Evolutionary conservation across 2,113 vertebrate genomes (phyloP), one percentile per base, ranked within the genome.

Genomic region (Malaclemys terrapin): DNA sequence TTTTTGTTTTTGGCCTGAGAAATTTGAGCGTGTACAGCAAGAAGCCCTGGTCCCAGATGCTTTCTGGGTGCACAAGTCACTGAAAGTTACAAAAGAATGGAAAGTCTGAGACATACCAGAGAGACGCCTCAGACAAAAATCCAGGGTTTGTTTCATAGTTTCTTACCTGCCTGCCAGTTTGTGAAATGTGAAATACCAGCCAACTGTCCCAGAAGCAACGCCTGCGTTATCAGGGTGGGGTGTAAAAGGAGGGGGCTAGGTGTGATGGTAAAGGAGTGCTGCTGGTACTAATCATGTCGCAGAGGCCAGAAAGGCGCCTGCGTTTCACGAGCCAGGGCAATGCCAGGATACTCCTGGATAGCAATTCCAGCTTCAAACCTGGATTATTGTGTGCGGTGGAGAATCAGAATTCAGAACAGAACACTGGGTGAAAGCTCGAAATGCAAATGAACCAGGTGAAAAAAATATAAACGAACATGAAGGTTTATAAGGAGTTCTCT

Each of bases 21-120:
- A 50, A 50, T 16, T 16, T 50, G 50, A 50, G 50, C 13, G 50
- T 14, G 45, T 47, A 47, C 45, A 47, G 45, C 45, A 47, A 47
- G 45, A 42, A 20, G 81, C 81, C 8, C 16, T 2, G 42, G 59
- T 20, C 27, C 31, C 9, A 2, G 65, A 10, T 1, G 12, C 6
- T 20, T 45, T 35, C 7, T 1, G 0, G 5, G 27, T 47, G 52
- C 29, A 1, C 47, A 84, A 6, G 7, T 27, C 56, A n/a, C 56
- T 0, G 2, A 49, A 80, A 38, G 20, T 14, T 45, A 78, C 25
- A 75, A 72, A 24, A 79, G 72, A 0, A 1, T 69, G 47, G 31
- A 62, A 19, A 69, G 62, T 62, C 52, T n/a, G 7, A 29, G 42
- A 10, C 25, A 27, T 16, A 5, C 10, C 75, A 78, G 25, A 76